phyloP scores from a whole-genome alignment of 2,888 invertebrate genomes.

The Drosophila antonietae region DNA sequence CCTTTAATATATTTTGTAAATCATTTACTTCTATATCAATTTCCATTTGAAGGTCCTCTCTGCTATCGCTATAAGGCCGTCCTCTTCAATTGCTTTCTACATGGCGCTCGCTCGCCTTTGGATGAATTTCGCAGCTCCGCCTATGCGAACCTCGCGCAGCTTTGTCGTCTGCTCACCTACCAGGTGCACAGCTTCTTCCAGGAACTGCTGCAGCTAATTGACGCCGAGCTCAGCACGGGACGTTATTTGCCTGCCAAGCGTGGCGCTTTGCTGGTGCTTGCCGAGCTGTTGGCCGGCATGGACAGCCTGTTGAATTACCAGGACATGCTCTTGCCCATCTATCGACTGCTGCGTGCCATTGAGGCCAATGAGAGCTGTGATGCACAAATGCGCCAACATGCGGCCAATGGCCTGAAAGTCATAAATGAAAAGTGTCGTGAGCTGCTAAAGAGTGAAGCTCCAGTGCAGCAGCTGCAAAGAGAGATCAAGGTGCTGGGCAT shows the following conservation, averaged over 20 bases:
- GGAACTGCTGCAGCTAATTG: slow-evolving; percentile 78
- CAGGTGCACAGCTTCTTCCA: slow-evolving; percentile 84
- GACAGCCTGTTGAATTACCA: slow-evolving; percentile 82
- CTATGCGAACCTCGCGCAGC: slow-evolving; percentile 82
- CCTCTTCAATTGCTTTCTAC: slow-evolving; percentile 82
- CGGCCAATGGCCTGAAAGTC: slow-evolving; percentile 79
- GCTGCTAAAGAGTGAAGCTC: slow-evolving; percentile 67
- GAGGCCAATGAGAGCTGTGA: slow-evolving; percentile 75
- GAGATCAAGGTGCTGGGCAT: slow-evolving; percentile 82
- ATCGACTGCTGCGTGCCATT: slow-evolving; percentile 77
- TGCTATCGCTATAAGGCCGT: slow-evolving; percentile 82
- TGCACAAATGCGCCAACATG: slow-evolving; percentile 82
- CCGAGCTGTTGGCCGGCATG: slow-evolving; percentile 82
- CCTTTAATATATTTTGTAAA: not conserved
- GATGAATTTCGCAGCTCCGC: slow-evolving; percentile 84
- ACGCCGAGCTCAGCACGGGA: slow-evolving; percentile 76
- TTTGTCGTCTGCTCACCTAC: slow-evolving; percentile 81
- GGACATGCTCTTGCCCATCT: slow-evolving; percentile 83
- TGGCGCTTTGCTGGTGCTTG: slow-evolving; percentile 81
- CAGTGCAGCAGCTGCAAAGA: slow-evolving; percentile 68
- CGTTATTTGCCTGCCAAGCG: slow-evolving; percentile 83
- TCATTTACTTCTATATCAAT: not conserved
- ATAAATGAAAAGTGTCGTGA: slow-evolving; percentile 81
- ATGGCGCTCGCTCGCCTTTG: slow-evolving; percentile 73
- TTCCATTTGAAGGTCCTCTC: slow-evolving; percentile 70